These are phyloP conservation scores for Spisula solida DNA, from an alignment of 2,888 invertebrate genomes.

Conservation along the genomic window DNA sequence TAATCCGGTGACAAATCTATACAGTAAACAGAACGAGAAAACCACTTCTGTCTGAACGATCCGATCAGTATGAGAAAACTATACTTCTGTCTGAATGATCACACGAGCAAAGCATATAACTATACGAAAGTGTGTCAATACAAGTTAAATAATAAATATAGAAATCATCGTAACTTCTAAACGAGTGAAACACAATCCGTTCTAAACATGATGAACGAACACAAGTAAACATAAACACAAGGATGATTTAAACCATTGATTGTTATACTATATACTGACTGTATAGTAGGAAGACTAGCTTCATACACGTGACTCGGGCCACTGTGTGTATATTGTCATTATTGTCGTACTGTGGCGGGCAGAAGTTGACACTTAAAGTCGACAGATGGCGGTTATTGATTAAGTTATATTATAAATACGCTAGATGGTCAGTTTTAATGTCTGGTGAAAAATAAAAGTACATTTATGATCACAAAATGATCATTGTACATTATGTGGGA, in stretches of 20 bases:
- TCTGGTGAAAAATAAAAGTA: background rate
- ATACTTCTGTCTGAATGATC: background rate
- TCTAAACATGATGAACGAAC: background rate
- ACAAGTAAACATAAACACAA: background rate
- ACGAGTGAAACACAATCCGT: background rate
- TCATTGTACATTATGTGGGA: no score
- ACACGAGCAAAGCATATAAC: conserved; percentile 6
- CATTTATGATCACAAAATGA: no score
- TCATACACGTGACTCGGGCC: no score
- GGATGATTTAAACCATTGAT: background rate
- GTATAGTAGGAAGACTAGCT: no score
- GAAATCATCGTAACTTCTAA: background rate
- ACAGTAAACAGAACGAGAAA: background rate
- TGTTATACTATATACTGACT: background rate
- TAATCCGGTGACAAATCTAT: conserved; percentile 12
- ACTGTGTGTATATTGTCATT: no score
- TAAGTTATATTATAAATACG: background rate
- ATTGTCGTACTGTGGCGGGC: no score
- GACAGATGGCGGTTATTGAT: conserved; percentile 3
- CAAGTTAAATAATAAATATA: background rate
- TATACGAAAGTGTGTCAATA: background rate
- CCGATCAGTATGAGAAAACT: no score
- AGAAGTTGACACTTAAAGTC: background rate
- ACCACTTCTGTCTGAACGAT: background rate
- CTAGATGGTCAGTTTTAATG: background rate